A percentile compares a stretch with the other conserved stretches of the same genome.
These are phyloP conservation scores for Drosophila bipectinata DNA, from an alignment of 1,140 invertebrate genomes.

Conservation along the genomic window DNA sequence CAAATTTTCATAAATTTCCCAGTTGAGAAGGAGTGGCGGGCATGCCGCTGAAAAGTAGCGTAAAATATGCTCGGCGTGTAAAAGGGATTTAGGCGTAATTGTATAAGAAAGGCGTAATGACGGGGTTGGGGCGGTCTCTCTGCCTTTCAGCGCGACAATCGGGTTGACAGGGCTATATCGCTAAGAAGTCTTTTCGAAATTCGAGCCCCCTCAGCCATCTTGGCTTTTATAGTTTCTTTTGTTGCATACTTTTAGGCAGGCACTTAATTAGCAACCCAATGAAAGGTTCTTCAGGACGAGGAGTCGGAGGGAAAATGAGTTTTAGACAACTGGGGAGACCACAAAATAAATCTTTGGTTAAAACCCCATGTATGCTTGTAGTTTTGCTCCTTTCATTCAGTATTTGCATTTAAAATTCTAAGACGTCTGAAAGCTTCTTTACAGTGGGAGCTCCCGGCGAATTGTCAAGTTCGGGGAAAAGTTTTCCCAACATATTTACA, in stretches of 20 bases:
- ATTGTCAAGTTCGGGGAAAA: slow-evolving; percentile 19
- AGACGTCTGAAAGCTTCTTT: slow-evolving; percentile 71
- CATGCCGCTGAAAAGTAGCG: slow-evolving; percentile 56
- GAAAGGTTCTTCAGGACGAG: not conserved
- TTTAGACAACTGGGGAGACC: slow-evolving; percentile 44
- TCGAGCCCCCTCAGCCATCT: not conserved
- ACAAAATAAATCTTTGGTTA: slow-evolving; percentile 71
- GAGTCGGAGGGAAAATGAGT: not conserved
- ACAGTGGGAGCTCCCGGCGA: slow-evolving; percentile 45
- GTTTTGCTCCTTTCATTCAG: slow-evolving; percentile 58
- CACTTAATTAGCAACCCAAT: slow-evolving; percentile 60
- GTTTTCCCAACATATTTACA: slow-evolving; percentile 8
- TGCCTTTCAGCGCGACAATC: slow-evolving; percentile 51
- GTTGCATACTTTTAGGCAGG: slow-evolving; percentile 68
- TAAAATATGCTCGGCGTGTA: slow-evolving; percentile 74
- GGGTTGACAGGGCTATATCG: slow-evolving; percentile 55
- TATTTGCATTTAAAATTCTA: slow-evolving; percentile 81
- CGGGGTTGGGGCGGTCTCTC: slow-evolving; percentile 42
- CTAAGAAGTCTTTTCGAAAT: slow-evolving; percentile 50
- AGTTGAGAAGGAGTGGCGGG: slow-evolving; percentile 13
- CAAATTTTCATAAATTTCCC: slow-evolving; percentile 81
- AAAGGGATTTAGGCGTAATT: slow-evolving; percentile 81
- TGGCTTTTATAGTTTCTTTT: slow-evolving; percentile 57
- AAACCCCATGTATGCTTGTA: slow-evolving; percentile 55
- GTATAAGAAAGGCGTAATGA: slow-evolving; percentile 75